These are phyloP conservation scores for Anableps anableps DNA, from an alignment of 2,797 vertebrate species.

Conservation along the genomic window DNA sequence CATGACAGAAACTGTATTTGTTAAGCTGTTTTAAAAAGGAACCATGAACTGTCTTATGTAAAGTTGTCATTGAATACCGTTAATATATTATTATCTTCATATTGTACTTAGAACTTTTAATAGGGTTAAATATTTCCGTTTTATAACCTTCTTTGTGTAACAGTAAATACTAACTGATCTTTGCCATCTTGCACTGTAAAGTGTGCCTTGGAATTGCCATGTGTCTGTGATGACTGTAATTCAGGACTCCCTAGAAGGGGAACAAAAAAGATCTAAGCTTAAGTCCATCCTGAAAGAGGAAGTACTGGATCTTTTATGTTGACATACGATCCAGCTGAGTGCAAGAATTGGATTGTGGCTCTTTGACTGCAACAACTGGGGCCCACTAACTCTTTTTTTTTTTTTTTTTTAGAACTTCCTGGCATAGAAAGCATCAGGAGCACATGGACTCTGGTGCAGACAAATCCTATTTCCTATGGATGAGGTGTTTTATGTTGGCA, in stretches of 20 bases:
- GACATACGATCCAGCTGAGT: conserved; percentile 50
- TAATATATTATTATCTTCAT: background rate
- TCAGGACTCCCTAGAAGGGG: conserved; percentile 14
- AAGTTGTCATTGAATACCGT: conserved; percentile 19
- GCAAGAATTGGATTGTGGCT: conserved; percentile 59
- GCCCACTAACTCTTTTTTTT: conserved; percentile 37
- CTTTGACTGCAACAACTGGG: conserved; percentile 39
- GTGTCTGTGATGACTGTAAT: conserved; percentile 15
- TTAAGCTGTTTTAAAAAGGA: conserved; percentile 13
- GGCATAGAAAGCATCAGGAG: conserved; percentile 54
- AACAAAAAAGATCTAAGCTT: conserved; percentile 24
- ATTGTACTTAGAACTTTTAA: background rate
- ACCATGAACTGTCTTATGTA: background rate
- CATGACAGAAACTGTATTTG: conserved; percentile 18
- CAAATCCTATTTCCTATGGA: conserved; percentile 44
- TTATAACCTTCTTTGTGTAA: background rate
- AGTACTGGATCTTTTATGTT: conserved; percentile 52
- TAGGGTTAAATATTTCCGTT: background rate
- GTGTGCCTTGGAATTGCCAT: conserved; percentile 5
- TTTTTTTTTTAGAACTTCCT: conserved; percentile 62
- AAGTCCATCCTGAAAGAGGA: conserved; percentile 43
- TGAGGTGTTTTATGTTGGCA: conserved; percentile 4
- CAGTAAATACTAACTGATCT: background rate
- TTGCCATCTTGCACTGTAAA: background rate
- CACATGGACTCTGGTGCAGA: conserved; percentile 47